phyloP scores from a whole-genome alignment of 2,113 vertebrate genomes.

The Gymnobelideus leadbeateri region DNA sequence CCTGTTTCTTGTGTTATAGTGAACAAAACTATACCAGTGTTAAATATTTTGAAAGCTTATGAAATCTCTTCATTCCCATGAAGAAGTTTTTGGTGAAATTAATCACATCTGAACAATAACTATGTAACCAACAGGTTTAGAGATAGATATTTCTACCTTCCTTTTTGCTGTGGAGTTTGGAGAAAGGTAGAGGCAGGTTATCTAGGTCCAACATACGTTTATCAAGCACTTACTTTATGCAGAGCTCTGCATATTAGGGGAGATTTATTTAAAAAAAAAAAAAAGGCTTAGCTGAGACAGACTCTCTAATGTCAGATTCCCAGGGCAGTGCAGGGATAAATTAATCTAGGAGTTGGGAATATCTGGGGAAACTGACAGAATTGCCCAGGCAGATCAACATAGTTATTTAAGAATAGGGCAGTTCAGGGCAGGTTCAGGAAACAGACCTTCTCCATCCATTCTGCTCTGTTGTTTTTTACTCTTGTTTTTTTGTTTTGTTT shows the following conservation, averaged over 20 bases:
- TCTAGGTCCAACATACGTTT: neutral
- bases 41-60: constrained; percentile 45
- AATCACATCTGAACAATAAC: neutral
- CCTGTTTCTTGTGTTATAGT: neutral
- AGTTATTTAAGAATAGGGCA: neutral
- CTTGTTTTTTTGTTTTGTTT: constrained; percentile 47
- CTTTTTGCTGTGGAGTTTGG: neutral
- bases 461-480: constrained; percentile 71
- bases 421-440: neutral
- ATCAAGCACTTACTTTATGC: neutral
- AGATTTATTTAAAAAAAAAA: neutral
- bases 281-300: neutral
- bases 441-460: constrained; percentile 52
- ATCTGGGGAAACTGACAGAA: neutral
- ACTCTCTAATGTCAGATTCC: neutral
- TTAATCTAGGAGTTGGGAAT: neutral
- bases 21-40: constrained; percentile 8
- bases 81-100: constrained; percentile 54
- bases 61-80: constrained; percentile 29
- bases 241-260: neutral
- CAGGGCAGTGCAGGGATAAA: neutral
- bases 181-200: neutral
- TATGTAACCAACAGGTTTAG: constrained; percentile 10
- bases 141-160: constrained; percentile 12
- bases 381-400: neutral